Conservation (phyloP, 2,888 invertebrate species). For the Eurytoma californica region DNA sequence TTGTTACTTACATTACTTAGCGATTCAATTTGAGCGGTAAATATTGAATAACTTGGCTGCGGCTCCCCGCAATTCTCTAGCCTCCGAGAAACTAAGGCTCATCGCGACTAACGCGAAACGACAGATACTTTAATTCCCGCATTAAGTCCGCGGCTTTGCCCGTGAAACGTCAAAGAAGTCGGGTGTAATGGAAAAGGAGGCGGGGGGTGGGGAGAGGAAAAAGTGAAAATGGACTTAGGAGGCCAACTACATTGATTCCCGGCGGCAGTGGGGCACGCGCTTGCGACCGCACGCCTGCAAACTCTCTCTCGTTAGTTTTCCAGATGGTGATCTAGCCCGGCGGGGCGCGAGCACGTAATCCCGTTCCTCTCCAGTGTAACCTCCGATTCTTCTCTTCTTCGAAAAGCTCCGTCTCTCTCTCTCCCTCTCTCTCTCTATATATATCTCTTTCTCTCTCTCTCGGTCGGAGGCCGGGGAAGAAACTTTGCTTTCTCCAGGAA, state of each 20-base stretch:
- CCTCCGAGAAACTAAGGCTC: neutral
- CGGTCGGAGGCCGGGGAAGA: neutral
- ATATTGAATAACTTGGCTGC: neutral
- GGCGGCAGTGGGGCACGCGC: neutral
- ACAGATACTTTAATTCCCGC: constrained; percentile 13
- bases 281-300: neutral
- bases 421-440: neutral
- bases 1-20: constrained; percentile 7
- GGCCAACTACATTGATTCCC: constrained; percentile 38
- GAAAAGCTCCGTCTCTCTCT: constrained; percentile 1
- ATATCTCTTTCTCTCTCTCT: neutral
- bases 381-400: constrained; percentile 53
- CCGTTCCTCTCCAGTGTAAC: constrained; percentile 43
- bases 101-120: neutral
- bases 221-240: constrained; percentile 8
- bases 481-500: constrained; percentile 1
- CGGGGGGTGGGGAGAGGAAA: neutral
- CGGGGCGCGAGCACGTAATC: constrained; percentile 25
- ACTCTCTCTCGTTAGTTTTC: constrained; percentile 47
- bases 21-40: constrained; percentile 11
- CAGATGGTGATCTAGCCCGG: constrained; percentile 29
- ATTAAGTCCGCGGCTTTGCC: neutral
- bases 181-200: neutral
- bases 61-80: too few species aligned
- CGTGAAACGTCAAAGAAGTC: constrained; percentile 9